A percentile compares a stretch with the other conserved stretches of the same genome.
Conservation (phyloP, 2,888 invertebrate species). For the Eilema depressum region DNA sequence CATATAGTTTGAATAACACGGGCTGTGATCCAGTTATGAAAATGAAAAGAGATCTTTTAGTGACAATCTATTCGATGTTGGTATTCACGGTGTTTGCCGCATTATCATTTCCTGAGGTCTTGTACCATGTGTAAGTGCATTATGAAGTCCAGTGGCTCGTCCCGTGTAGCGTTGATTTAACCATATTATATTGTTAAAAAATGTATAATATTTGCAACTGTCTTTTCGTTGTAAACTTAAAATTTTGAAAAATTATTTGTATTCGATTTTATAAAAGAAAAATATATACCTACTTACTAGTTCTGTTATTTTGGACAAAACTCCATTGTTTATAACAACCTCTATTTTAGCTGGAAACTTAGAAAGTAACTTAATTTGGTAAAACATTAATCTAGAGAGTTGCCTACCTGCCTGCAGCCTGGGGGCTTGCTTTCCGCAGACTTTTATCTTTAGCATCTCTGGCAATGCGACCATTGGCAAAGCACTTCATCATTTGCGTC, state of each 20-base stretch:
- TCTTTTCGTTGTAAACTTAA: neutral
- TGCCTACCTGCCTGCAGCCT: no score
- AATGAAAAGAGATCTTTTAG: slow-evolving; percentile 78
- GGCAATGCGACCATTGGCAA: no score
- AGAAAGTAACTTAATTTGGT: no score
- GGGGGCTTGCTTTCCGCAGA: no score
- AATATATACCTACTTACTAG: neutral
- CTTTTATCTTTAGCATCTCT: no score
- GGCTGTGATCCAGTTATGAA: slow-evolving; percentile 67
- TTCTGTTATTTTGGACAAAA: neutral
- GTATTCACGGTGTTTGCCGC: slow-evolving; percentile 80
- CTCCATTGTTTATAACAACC: no score
- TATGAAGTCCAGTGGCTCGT: neutral
- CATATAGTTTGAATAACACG: slow-evolving; percentile 31
- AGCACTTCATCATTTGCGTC: no score
- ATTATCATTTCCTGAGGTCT: slow-evolving; percentile 72
- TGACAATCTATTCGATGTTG: slow-evolving; percentile 78
- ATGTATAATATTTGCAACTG: neutral
- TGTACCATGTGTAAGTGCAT: slow-evolving; percentile 35
- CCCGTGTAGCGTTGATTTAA: neutral
- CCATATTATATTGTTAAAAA: neutral
- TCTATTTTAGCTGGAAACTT: no score
- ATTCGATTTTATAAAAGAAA: slow-evolving; percentile 12
- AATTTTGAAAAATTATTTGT: slow-evolving; percentile 11
- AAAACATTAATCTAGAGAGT: no score